Percentiles rank a stretch among this genome's conserved stretches.
Conservation (phyloP, 2,113 vertebrate species). For the Ageneiosus marmoratus region DNA sequence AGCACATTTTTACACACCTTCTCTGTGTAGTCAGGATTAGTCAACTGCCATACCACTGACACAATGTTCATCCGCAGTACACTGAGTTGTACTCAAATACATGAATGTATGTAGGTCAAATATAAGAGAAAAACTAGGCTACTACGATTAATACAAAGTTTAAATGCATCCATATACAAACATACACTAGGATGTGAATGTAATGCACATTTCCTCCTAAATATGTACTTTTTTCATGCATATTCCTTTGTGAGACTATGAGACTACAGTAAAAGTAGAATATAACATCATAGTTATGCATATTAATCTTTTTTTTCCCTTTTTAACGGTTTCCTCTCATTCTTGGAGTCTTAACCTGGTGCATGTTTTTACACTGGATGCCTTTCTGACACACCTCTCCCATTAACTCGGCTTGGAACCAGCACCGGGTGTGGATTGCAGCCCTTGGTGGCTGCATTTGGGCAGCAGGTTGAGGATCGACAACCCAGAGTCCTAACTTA, state of each 20-base stretch:
- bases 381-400: too few species aligned
- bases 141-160: not conserved
- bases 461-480: too few species aligned
- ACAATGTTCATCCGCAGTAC: not conserved
- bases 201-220: not conserved
- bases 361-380: too few species aligned
- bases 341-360: too few species aligned
- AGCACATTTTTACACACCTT: not conserved
- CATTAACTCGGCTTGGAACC: too few species aligned
- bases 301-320: not conserved
- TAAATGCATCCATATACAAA: not conserved
- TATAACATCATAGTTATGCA: not conserved
- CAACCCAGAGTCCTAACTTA: too few species aligned
- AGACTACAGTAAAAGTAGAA: not conserved
- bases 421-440: too few species aligned
- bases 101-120: not conserved
- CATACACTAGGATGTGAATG: not conserved
- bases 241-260: not conserved
- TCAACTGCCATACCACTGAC: not conserved
- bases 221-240: not conserved
- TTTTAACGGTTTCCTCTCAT: too few species aligned
- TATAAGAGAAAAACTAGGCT: not conserved
- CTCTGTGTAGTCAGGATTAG: not conserved
- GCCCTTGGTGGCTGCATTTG: too few species aligned
- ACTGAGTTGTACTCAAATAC: not conserved